phyloP scores from a whole-genome alignment of 2,888 invertebrate species.

The Aromia moschata region DNA sequence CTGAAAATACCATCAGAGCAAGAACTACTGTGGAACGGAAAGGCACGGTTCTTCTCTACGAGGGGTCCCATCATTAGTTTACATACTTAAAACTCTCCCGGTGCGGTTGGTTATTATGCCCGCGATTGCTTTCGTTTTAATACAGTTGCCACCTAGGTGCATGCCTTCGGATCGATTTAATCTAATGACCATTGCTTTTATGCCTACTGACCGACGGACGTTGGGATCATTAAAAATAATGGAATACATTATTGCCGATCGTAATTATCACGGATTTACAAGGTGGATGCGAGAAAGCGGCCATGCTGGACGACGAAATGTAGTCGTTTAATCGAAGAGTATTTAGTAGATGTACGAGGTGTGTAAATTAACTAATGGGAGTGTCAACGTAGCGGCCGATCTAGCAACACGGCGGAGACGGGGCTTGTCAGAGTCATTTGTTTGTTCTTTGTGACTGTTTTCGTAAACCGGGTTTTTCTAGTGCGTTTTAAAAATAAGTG shows the following conservation, averaged over 20 bases:
- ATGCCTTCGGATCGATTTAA: constrained; percentile 53
- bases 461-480: no score
- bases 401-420: no score
- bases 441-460: no score
- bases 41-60: constrained; percentile 47
- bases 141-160: constrained; percentile 53
- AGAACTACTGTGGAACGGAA: constrained; percentile 55
- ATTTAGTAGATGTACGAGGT: no score
- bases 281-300: not conserved
- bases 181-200: constrained; percentile 51
- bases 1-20: constrained; percentile 40
- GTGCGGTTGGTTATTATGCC: constrained; percentile 52
- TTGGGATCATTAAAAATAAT: constrained; percentile 43
- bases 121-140: constrained; percentile 52
- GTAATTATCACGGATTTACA: constrained; percentile 26
- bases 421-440: no score
- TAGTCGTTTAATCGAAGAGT: no score
- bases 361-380: no score
- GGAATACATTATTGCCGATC: constrained; percentile 32
- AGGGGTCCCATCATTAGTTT: constrained; percentile 58
- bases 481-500: no score
- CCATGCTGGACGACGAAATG: no score
- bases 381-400: no score
- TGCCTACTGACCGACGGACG: constrained; percentile 40
- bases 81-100: constrained; percentile 53